These are phyloP conservation scores for Osedax frankpressi DNA, from an alignment of 2,888 invertebrate species.

Conservation along the genomic window DNA sequence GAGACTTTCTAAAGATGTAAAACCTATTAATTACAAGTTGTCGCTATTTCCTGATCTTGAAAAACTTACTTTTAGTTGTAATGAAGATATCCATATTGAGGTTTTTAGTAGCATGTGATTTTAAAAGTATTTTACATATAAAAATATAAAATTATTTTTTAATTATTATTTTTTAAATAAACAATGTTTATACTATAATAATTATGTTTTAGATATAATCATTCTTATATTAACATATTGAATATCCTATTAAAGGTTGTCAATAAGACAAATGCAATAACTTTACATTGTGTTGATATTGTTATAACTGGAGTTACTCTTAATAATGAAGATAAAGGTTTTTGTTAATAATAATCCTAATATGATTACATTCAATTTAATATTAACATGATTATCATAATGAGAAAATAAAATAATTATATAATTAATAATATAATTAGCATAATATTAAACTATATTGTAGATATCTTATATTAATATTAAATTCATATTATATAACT, in stretches of 20 bases:
- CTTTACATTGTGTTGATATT: background rate
- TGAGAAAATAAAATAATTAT: no score
- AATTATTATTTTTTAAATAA: no score
- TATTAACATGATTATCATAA: no score
- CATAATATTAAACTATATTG: no score
- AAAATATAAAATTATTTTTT: background rate
- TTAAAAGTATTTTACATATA: background rate
- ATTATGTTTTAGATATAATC: background rate
- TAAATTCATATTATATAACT: background rate
- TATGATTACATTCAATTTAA: no score
- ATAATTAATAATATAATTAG: no score
- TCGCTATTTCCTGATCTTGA: conserved; percentile 70
- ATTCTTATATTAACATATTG: background rate
- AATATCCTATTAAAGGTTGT: background rate
- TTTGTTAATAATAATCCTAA: no score
- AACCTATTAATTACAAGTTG: conserved; percentile 74
- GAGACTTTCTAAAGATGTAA: conserved; percentile 65
- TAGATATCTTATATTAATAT: no score
- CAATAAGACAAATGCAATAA: background rate
- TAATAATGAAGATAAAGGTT: background rate
- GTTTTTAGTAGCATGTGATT: no score
- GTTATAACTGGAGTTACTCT: background rate
- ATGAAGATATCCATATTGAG: conserved; percentile 67
- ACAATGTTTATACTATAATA: no score
- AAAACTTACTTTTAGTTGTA: conserved; percentile 71